A percentile compares a stretch with the other conserved stretches of the same genome.
These are phyloP conservation scores for Microcebus ravelobensis DNA, from an alignment of 2,113 vertebrate genomes.

Conservation along the genomic window DNA sequence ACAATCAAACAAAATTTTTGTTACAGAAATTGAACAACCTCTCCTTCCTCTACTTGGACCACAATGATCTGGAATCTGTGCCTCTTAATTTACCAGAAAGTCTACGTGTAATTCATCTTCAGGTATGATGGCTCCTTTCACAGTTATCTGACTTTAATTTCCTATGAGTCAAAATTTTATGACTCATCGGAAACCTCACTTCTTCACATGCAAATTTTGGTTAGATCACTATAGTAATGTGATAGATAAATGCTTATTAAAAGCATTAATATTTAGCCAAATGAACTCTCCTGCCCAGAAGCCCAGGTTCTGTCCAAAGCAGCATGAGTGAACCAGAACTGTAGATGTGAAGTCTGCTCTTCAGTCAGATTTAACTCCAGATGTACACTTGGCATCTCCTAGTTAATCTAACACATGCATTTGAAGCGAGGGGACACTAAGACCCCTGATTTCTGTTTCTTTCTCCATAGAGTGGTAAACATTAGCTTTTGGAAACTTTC, in stretches of 20 bases:
- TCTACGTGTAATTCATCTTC: slow-evolving; percentile 93
- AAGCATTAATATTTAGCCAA: neutral
- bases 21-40: slow-evolving; percentile 92
- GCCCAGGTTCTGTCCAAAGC: neutral
- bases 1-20: slow-evolving; percentile 27
- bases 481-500: neutral
- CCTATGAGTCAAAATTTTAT: neutral
- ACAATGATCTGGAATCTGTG: slow-evolving; percentile 94
- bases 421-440: neutral
- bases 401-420: neutral
- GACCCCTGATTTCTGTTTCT: neutral
- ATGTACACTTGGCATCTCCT: neutral
- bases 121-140: slow-evolving; percentile 86
- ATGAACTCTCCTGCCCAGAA: neutral
- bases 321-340: neutral
- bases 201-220: neutral
- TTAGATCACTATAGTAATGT: neutral
- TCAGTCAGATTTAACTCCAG: neutral
- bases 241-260: neutral
- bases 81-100: slow-evolving; percentile 93
- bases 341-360: neutral
- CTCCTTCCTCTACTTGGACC: slow-evolving; percentile 90
- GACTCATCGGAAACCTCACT: neutral
- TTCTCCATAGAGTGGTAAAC: neutral
- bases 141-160: neutral